These are phyloP conservation scores for Pteronotus mesoamericanus DNA, from an alignment of 2,797 vertebrate genomes.

Conservation along the genomic window DNA sequence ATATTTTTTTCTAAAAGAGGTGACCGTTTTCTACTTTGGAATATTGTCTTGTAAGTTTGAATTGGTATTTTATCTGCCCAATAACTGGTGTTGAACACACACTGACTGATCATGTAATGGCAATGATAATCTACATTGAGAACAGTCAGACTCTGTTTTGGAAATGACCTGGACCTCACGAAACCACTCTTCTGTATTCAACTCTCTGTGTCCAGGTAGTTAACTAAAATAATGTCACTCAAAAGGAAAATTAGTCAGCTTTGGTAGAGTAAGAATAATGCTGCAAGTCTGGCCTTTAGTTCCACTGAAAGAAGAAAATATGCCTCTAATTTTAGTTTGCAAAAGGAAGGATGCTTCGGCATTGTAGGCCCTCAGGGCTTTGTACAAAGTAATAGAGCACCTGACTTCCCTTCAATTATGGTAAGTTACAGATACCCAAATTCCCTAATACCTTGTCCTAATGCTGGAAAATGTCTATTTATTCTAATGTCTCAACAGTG, in stretches of 20 bases:
- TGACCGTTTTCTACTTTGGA: not conserved
- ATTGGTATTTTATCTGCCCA: not conserved
- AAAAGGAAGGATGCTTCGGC: not conserved
- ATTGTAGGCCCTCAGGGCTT: not conserved
- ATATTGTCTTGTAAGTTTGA: not conserved
- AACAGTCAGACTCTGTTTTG: not conserved
- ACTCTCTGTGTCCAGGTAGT: not conserved
- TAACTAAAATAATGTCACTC: not conserved
- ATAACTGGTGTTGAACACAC: not conserved
- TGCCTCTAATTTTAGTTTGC: conserved; percentile 3
- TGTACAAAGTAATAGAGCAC: not conserved
- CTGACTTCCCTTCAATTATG: not conserved
- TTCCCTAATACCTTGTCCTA: not conserved
- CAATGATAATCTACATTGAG: not conserved
- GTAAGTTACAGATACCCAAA: not conserved
- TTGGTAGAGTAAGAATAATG: not conserved
- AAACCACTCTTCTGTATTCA: not conserved
- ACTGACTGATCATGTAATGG: not conserved
- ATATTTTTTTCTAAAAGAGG: not conserved
- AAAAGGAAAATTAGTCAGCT: not conserved
- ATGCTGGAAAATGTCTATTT: not conserved
- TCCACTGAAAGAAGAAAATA: conserved; percentile 5
- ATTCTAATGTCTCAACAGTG: not conserved
- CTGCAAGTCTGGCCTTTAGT: not conserved
- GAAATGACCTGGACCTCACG: not conserved